Evolutionary conservation across 2,113 vertebrate genomes (phyloP), one percentile per base, ranked within the genome.

Genomic region (Phycodurus eques): DNA sequence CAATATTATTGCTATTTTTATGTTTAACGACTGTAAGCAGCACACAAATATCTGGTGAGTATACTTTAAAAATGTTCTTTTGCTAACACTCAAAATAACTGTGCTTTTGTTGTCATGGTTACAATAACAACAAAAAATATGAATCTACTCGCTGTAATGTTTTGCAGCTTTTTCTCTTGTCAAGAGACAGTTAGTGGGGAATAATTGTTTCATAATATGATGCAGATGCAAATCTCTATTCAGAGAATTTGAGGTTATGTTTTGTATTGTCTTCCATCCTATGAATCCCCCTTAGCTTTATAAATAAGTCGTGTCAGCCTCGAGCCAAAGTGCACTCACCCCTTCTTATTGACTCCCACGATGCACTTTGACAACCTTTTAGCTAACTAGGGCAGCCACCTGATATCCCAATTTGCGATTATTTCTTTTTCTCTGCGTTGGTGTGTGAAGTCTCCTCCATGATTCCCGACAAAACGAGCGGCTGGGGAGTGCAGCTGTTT

Each of bases 401-500:
- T 68, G 69, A 83, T 67, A 77, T 72, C 77, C 73, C 82, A 80
- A 72, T 85, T 80, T 74, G 82, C 75, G 78, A 86, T 82, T 65
- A 82, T 88, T 90, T 82, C 78, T 22, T 44, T 44, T 17, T 14
- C 1, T 14, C 22, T 6, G 56, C 27, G 62, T 81, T 87, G 68
- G 71, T 67, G 35, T 39, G 68, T n/a, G 57, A 81, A 83, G 68
- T 78, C 76, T 80, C 78, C 44, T 87, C 74, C 67, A 78, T 42
- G 76, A 76, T 75, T 72, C 49, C 57, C 72, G 78, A 72, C 66
- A 75, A 81, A 71, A 68, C 46, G 76, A 83, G 71, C 78, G 78
- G 70, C 80, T 42, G 82, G 85, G 72, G 79, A 87, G 82, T 76
- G 83, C 91, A 93, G 92, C 92, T 93, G 92, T 87, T 82, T 84